Evolutionary conservation across 2,113 vertebrate species (phyloP).

Genomic region (Oxyura jamaicensis): DNA sequence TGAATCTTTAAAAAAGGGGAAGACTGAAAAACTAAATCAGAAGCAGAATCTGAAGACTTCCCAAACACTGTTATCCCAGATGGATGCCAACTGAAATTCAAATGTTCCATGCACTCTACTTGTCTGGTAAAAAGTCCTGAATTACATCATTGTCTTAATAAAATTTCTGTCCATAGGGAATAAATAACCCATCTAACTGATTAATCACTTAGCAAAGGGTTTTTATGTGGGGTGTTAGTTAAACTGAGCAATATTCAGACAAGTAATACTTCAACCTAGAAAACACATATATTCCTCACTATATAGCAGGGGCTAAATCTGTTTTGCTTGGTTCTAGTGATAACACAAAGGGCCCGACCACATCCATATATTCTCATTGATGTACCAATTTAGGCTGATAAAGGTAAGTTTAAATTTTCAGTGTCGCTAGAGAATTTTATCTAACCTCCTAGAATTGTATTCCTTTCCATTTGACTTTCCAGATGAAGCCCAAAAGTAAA

Average conservation of each 20-base stretch:
- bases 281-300: not conserved
- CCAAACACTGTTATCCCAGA: not conserved
- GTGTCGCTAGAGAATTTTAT: not conserved
- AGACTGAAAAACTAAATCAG: not conserved
- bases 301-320: not conserved
- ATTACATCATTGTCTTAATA: not conserved
- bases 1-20: not conserved
- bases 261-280: not conserved
- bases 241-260: not conserved
- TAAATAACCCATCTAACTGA: not conserved
- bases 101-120: not conserved
- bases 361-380: not conserved
- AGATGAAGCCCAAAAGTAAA: slow-evolving; percentile 54
- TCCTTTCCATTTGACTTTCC: not conserved
- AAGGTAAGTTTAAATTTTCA: not conserved
- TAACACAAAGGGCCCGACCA: not conserved
- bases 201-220: not conserved
- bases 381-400: not conserved
- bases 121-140: not conserved
- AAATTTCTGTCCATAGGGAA: no score
- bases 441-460: not conserved
- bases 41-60: not conserved
- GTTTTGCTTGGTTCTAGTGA: not conserved
- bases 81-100: not conserved
- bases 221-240: not conserved